phyloP scores from a whole-genome alignment of 1,140 invertebrate species.

The Lepidotrigona ventralis region DNA sequence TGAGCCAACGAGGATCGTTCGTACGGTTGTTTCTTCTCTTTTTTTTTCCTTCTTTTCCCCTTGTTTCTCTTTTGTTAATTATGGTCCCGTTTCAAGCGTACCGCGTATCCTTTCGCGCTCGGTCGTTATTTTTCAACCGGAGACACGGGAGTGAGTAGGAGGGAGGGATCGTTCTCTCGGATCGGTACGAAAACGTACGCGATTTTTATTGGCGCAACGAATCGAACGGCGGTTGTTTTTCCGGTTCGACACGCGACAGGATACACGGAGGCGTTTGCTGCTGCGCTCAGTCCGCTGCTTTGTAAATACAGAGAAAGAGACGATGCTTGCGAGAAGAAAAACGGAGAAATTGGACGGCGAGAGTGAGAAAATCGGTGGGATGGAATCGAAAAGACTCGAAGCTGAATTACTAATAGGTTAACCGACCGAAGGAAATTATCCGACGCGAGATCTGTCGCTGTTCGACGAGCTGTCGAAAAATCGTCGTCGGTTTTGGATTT shows the following conservation, averaged over 20 bases:
- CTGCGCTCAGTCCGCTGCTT: neutral
- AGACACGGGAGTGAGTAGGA: neutral
- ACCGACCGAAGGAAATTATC: too few species aligned
- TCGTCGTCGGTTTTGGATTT: too few species aligned
- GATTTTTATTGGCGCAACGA: conserved; percentile 9
- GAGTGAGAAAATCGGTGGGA: too few species aligned
- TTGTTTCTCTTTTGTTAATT: conserved; percentile 21
- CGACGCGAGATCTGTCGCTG: too few species aligned
- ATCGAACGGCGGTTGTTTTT: neutral
- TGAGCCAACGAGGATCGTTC: conserved; percentile 36
- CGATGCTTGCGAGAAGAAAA: neutral
- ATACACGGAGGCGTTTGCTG: conserved; percentile 7
- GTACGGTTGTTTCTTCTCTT: conserved; percentile 1
- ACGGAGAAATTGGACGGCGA: neutral
- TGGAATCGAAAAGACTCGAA: conserved; percentile 16
- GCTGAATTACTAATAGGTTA: too few species aligned
- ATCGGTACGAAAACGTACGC: neutral
- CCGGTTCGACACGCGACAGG: conserved; percentile 1
- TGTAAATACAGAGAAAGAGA: conserved; percentile 27
- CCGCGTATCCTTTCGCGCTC: conserved; percentile 9
- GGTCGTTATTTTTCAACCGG: neutral
- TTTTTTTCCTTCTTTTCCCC: too few species aligned
- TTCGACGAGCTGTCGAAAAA: too few species aligned
- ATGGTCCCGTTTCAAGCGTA: neutral
- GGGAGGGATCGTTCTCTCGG: neutral